phyloP scores from a whole-genome alignment of 30 jellyfish, hydroid and myxozoan genomes.

The Clytia hemisphaerica region DNA sequence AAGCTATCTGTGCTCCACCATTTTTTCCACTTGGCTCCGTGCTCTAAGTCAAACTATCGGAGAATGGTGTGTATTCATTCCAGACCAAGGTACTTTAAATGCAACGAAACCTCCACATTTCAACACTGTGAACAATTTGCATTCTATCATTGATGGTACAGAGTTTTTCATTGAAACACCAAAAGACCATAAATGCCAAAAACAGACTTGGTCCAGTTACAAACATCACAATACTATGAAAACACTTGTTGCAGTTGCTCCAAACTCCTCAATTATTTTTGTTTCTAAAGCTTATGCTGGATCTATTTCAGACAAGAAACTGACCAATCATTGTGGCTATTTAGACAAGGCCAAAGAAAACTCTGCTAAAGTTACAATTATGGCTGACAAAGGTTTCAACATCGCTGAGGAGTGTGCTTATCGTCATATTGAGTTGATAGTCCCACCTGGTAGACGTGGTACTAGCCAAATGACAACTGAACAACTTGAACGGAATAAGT shows the following conservation, averaged over 20 bases:
- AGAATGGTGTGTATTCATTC: too few relatives aligned
- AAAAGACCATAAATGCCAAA: not conserved
- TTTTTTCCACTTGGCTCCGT: too few relatives aligned
- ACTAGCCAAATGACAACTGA: not conserved
- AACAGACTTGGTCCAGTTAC: conserved; percentile 24
- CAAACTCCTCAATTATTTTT: conserved; percentile 11
- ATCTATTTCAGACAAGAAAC: conserved; percentile 20
- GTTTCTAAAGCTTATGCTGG: conserved; percentile 25
- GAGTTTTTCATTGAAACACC: conserved; percentile 34
- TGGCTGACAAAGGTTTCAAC: conserved; percentile 39
- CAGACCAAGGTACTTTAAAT: too few relatives aligned
- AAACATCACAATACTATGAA: conserved; percentile 30
- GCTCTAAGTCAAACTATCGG: too few relatives aligned
- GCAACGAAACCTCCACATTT: too few relatives aligned
- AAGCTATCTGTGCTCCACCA: too few relatives aligned
- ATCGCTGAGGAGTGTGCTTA: conserved; percentile 15
- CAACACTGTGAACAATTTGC: not conserved
- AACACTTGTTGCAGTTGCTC: conserved; percentile 30
- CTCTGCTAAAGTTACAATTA: too few relatives aligned
- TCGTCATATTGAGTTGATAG: not conserved
- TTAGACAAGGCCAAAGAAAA: conserved; percentile 6
- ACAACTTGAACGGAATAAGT: not conserved
- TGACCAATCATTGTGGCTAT: not conserved
- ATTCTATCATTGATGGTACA: conserved; percentile 35
- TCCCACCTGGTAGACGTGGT: conserved; percentile 29